Percentiles rank a stretch among this genome's conserved stretches.
These are phyloP conservation scores for Criorhina ranunculi DNA, from an alignment of 2,888 invertebrate genomes.

Conservation along the genomic window DNA sequence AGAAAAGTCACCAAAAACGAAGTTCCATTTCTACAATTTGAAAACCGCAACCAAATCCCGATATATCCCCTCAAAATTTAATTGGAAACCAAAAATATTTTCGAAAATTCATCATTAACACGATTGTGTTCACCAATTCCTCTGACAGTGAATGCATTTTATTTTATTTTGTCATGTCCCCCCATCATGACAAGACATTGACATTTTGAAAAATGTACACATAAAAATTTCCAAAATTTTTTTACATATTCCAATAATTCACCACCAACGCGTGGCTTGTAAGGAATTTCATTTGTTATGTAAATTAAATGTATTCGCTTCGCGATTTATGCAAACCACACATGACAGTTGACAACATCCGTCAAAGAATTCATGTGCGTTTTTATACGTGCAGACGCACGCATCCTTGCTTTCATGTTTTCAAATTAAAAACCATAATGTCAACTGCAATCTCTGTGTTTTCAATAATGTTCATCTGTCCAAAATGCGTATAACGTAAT, in stretches of 20 bases:
- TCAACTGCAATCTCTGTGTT: conserved; percentile 55
- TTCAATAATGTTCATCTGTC: conserved; percentile 59
- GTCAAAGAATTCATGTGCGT: conserved; percentile 41
- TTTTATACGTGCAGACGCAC: conserved; percentile 24
- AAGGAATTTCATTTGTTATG: conserved; percentile 49
- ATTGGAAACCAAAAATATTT: conserved; percentile 2
- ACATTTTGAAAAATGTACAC: not conserved
- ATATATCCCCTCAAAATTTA: not conserved
- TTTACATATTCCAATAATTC: conserved; percentile 7
- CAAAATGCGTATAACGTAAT: conserved; percentile 20
- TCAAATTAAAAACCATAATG: conserved; percentile 35
- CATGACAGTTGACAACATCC: conserved; percentile 74
- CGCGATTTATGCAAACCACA: conserved; percentile 31
- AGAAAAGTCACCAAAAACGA: too few species aligned
- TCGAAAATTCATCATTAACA: not conserved
- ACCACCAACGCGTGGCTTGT: conserved; percentile 13
- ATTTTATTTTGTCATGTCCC: not conserved
- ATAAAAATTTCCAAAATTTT: not conserved
- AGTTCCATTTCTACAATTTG: not conserved
- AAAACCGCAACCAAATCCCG: not conserved
- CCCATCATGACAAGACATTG: not conserved
- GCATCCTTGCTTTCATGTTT: conserved; percentile 30
- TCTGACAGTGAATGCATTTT: not conserved
- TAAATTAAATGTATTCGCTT: conserved; percentile 51
- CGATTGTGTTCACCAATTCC: not conserved